Conservation (phyloP, 2,797 vertebrate genomes). For the Triplophysa yarkandensis region DNA sequence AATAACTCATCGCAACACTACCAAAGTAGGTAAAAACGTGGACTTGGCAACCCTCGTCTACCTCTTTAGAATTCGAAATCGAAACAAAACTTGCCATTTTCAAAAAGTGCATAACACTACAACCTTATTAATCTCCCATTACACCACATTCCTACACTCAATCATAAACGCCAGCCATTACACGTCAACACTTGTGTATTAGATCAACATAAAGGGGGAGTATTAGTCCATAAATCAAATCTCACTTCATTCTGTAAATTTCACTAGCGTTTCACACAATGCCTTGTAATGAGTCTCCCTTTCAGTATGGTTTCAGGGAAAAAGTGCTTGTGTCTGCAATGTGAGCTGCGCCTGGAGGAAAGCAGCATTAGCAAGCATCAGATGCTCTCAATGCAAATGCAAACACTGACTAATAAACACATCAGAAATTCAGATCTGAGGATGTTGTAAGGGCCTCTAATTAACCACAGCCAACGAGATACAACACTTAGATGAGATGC, state of each 20-base stretch:
- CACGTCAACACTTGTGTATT: not conserved
- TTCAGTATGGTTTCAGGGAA: not conserved
- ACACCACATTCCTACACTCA: not conserved
- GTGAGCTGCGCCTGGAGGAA: constrained; percentile 1
- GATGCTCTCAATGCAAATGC: constrained; percentile 38
- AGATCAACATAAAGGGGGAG: not conserved
- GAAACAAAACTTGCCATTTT: not conserved
- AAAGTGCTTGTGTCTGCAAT: constrained; percentile 1
- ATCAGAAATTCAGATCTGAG: constrained; percentile 51
- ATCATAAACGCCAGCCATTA: not conserved
- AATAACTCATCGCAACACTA: too few relatives aligned
- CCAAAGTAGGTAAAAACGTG: not conserved
- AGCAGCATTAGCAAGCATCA: constrained; percentile 38
- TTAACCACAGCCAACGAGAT: constrained; percentile 45
- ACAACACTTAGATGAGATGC: constrained; percentile 19
- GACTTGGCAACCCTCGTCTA: not conserved
- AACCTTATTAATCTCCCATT: not conserved
- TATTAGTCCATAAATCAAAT: constrained; percentile 13
- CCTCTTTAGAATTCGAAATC: not conserved
- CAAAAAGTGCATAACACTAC: not conserved
- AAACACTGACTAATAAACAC: constrained; percentile 52
- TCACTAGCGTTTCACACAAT: not conserved
- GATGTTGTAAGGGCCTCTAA: constrained; percentile 48
- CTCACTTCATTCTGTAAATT: not conserved
- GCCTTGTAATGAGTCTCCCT: not conserved